phyloP scores from a whole-genome alignment of 2,797 vertebrate species.

The Eptatretus atami region DNA sequence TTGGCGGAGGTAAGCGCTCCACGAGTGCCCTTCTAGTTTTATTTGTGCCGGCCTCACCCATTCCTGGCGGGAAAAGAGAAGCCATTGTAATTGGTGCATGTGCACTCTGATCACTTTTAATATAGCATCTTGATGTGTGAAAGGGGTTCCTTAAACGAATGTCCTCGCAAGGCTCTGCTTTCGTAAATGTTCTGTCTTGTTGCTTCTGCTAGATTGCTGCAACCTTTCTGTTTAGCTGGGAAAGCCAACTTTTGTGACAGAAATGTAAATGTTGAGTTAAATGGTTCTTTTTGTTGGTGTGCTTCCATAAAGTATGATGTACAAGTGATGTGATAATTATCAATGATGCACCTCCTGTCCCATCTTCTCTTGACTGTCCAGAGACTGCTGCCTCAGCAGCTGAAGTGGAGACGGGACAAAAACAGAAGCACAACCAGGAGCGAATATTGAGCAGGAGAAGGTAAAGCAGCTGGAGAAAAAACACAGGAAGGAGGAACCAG shows the following conservation, averaged over 20 bases:
- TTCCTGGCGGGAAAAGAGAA: too few species aligned
- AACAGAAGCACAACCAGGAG: constrained; percentile 13
- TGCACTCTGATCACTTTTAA: too few species aligned
- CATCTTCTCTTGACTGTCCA: constrained; percentile 39
- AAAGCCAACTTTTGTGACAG: not conserved
- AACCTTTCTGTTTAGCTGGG: constrained; percentile 16
- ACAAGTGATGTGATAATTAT: too few species aligned
- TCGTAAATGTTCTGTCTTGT: constrained; percentile 7
- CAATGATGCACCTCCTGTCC: too few species aligned
- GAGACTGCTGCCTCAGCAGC: constrained; percentile 26
- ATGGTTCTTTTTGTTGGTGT: not conserved
- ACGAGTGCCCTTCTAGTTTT: too few species aligned
- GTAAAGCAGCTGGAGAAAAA: constrained; percentile 4
- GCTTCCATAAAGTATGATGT: too few species aligned
- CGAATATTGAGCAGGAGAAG: constrained; percentile 11
- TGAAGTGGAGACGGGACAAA: constrained; percentile 19
- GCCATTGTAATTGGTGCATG: too few species aligned
- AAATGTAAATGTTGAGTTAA: not conserved
- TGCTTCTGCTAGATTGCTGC: constrained; percentile 15
- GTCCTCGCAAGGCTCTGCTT: fast-evolving
- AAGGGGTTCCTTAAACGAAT: too few species aligned
- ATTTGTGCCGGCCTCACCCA: too few species aligned
- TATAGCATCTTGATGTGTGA: too few species aligned
- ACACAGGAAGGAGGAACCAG: not conserved
- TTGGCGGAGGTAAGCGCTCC: too few species aligned